Percentiles rank a stretch among this genome's conserved stretches.
Conservation (phyloP, 2,888 invertebrate species). For the Tortrix viridana region DNA sequence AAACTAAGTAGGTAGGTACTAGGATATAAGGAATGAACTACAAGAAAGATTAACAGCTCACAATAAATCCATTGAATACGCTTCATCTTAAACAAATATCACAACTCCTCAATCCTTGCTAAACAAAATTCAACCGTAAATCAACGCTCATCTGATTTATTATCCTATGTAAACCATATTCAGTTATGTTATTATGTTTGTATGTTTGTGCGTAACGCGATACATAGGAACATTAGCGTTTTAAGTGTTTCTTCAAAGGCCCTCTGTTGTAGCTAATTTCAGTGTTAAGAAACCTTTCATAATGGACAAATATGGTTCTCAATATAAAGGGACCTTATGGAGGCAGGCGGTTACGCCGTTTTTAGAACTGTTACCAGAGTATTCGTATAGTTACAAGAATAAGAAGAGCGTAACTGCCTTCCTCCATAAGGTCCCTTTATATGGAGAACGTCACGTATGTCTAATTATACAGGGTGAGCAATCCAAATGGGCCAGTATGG, state of each 20-base stretch:
- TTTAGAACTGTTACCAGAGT: too few relatives aligned
- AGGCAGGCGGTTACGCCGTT: too few relatives aligned
- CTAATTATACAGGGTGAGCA: too few relatives aligned
- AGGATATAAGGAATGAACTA: neutral
- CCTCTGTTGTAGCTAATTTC: constrained; percentile 10
- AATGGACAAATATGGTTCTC: neutral
- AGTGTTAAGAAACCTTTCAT: neutral
- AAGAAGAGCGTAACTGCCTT: too few relatives aligned
- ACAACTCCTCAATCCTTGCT: neutral
- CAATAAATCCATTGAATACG: constrained; percentile 7
- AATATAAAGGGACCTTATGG: too few relatives aligned
- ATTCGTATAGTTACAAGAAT: too few relatives aligned
- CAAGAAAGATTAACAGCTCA: constrained; percentile 10
- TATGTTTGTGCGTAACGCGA: constrained; percentile 12
- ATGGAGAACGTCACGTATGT: too few relatives aligned
- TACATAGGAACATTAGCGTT: constrained; percentile 11
- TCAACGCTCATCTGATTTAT: too few relatives aligned
- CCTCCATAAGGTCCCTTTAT: too few relatives aligned
- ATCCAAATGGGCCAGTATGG: too few relatives aligned
- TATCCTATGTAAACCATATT: too few relatives aligned
- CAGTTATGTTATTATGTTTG: neutral
- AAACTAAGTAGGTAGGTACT: too few relatives aligned
- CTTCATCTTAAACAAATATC: neutral
- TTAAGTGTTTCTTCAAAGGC: constrained; percentile 6
- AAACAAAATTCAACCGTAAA: neutral